Base-by-base conservation (phyloP, 2,797 vertebrate genomes). In the Tauraco hartlaubi region DNA sequence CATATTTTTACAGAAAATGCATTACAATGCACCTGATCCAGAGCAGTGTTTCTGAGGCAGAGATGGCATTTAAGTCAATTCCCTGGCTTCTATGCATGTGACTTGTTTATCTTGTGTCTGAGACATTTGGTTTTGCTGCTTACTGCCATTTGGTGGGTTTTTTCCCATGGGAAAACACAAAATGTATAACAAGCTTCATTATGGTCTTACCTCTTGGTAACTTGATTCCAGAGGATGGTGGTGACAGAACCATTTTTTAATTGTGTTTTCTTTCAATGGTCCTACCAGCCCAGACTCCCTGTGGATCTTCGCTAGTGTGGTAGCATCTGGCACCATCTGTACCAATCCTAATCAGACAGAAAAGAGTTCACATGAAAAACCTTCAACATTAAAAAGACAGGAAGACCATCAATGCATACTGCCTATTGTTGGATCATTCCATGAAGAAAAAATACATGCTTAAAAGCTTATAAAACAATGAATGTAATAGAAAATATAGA, bases 291-390 rank as follows among this genome's bases (percentile, higher is more conserved):
- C 98, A 35, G 94, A 96, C 74, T 94, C 86, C 80, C 97, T 97
- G 88, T 98, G 98, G 95, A 98, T 98, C 94, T 98, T 97, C 1
- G 96, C 98, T 19, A 98, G 96, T 2, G 98, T 98, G 29, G 97
- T 91, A 73, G 98, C 98, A 93, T 98, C 96, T 29, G 98, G 98
- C 44, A 98, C 98, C 96, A 98, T 97, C 92, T 98, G 96, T 19
- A 98, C 88, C 90, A 98, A 67, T 3, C 98, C 98, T 98, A 75
- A 64, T 73, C 61, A 94, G 66, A 78, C 4, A 80, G 55, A 71
- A 88, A 88, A 89, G 82, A 93, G 46, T 66, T 91, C 46, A 73
- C 22, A 73, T 86, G 71, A 94, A 88, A 95, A 95, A 66, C 9
- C 14, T 41, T 69, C 44, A 66, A 41, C 29, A 85, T 83, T 13